These are phyloP conservation scores for Colinus virginianus DNA, from an alignment of 2,113 vertebrate genomes.

Conservation along the genomic window DNA sequence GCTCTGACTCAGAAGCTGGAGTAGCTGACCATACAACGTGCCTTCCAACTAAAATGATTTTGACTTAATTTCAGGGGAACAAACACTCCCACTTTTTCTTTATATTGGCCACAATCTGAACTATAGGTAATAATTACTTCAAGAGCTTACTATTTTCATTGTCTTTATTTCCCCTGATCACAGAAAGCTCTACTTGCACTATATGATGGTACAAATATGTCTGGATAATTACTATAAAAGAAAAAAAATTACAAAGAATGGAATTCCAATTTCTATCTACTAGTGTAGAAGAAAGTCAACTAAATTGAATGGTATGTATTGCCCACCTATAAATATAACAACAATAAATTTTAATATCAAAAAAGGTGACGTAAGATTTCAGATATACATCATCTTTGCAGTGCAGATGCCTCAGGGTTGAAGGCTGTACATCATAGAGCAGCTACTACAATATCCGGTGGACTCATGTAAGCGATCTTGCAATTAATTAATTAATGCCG, in stretches of 20 bases:
- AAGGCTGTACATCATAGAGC: not conserved
- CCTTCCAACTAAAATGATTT: not conserved
- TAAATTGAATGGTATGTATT: not conserved
- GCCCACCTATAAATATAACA: not conserved
- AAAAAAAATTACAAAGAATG: not conserved
- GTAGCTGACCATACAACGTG: not conserved
- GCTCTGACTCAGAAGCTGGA: fast-evolving
- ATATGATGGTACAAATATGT: fast-evolving
- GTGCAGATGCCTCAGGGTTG: not conserved
- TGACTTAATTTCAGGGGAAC: not conserved
- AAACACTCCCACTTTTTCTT: not conserved
- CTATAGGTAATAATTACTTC: not conserved
- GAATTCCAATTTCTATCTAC: not conserved
- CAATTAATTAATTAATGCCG: not conserved
- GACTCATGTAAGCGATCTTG: not conserved
- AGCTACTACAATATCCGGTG: not conserved
- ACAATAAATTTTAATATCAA: not conserved
- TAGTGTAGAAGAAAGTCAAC: not conserved
- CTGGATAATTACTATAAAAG: not conserved
- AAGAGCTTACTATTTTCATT: not conserved
- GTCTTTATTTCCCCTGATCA: not conserved
- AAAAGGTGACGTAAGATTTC: not conserved
- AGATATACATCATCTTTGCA: not conserved
- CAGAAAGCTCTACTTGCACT: not conserved
- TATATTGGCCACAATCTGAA: not conserved